Base-by-base conservation (phyloP, 2,797 vertebrate genomes). In the Acipenser oxyrinchus region DNA sequence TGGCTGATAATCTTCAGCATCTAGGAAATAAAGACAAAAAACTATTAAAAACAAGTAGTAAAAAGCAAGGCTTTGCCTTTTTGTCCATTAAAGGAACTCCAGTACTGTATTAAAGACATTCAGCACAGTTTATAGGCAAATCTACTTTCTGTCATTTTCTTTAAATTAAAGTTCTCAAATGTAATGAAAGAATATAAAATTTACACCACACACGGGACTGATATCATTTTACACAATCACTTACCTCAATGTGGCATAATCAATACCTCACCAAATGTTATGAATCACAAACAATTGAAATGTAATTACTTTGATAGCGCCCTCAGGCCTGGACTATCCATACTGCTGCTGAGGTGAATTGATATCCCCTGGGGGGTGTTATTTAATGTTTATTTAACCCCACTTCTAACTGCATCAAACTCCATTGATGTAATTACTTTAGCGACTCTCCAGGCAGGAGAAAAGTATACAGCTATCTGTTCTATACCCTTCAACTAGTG, bases 1-100 rank as follows among this genome's bases (percentile, higher is more conserved):
- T 65, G 96, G 95, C 72, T 99, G 96, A 82, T 96, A 98, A 79
- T 98, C 96, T 87, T 99, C 95, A 73, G 92, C 93, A 91, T 98
- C 96, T 99, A 86, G 71, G 88, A 93, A 53, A 73, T 48, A 78
- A 75, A 76, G 23, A 74, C 74, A 77, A 18, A 11, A 64, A 64
- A 49, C 11, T 8, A 5, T 37, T 37, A 37, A 37, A 37, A 37
- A 37, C 37, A 37, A 5, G 37, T 37, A 58, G 1, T 58, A 58
- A 58, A 58, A 58, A 58, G 3, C 55, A 58, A n/a, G 37, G 37
- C 37, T 37, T 37, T 37, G 37, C 37, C 37, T 37, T 37, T 37
- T 37, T 37, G 37, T 37, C 37, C 37, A 58, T 11, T 7, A 58
- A 58, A n/a, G 55, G 12, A 58, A 58, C 6, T n/a, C 37, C 37